phyloP scores from a whole-genome alignment of 2,797 vertebrate species.

The Pempheris klunzingeri region DNA sequence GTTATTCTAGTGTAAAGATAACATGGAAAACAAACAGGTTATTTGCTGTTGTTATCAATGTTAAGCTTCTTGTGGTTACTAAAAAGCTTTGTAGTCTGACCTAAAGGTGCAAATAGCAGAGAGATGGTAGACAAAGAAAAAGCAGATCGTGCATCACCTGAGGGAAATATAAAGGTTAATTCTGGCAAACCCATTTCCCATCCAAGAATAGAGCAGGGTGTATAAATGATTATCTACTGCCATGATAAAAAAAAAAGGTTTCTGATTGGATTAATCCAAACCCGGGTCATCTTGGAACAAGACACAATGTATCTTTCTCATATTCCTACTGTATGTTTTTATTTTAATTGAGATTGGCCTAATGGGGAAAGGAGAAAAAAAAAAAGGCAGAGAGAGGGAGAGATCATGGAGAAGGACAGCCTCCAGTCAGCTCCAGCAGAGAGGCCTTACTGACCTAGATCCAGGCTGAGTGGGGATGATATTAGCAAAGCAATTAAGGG shows the following conservation, averaged over 20 bases:
- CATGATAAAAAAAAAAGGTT: constrained; percentile 13
- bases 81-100: constrained; percentile 34
- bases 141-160: constrained; percentile 60
- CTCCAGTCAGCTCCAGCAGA: constrained; percentile 70
- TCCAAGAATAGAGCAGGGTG: constrained; percentile 67
- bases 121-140: constrained; percentile 39
- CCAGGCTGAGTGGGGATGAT: constrained; percentile 80
- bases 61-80: constrained; percentile 26
- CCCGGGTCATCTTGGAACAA: constrained; percentile 47
- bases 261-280: constrained; percentile 59
- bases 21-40: constrained; percentile 16
- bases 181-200: constrained; percentile 61
- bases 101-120: constrained; percentile 41
- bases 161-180: constrained; percentile 74
- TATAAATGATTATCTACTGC: constrained; percentile 67
- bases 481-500: constrained; percentile 87
- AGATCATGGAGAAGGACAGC: constrained; percentile 69
- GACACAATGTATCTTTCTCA: constrained; percentile 32
- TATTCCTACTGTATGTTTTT: constrained; percentile 52
- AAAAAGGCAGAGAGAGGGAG: constrained; percentile 32
- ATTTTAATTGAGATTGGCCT: constrained; percentile 61
- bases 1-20: background rate
- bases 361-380: background rate
- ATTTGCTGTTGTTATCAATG: constrained; percentile 11
- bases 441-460: constrained; percentile 82